Conservation (phyloP, 1,140 invertebrate genomes). For the Berghia stephanieae region DNA sequence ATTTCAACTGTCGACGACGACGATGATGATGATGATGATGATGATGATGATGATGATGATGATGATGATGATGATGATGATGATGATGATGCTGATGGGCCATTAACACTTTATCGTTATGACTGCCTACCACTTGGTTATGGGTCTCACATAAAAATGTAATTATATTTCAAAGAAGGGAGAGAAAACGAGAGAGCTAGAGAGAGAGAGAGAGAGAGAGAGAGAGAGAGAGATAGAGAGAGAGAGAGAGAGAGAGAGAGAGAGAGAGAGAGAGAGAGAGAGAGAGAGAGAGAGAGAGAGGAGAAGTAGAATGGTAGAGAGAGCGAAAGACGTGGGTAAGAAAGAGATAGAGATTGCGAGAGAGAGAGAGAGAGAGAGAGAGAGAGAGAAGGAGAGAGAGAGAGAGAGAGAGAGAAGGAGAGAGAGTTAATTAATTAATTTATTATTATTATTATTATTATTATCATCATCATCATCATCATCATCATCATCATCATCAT, state of each 20-base stretch:
- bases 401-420: too few relatives aligned
- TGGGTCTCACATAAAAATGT: too few relatives aligned
- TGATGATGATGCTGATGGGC: neutral
- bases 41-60: constrained; percentile 11
- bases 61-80: constrained; percentile 5
- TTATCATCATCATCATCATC: constrained; percentile 19
- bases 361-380: too few relatives aligned
- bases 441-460: neutral
- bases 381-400: too few relatives aligned
- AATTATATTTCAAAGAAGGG: too few relatives aligned
- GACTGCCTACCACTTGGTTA: too few relatives aligned
- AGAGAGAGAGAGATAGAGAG: too few relatives aligned
- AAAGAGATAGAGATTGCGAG: neutral
- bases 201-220: too few relatives aligned
- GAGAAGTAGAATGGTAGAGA: neutral
- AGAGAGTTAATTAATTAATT: neutral
- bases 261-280: neutral
- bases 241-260: neutral
- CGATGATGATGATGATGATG: too few relatives aligned
- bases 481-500: constrained; percentile 17
- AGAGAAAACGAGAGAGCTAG: neutral
- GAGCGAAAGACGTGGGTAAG: neutral
- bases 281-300: neutral
- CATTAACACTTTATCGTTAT: too few relatives aligned
- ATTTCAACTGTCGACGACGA: too few relatives aligned